These are phyloP conservation scores for Falco peregrinus DNA, from an alignment of 2,797 vertebrate species.

Conservation along the genomic window DNA sequence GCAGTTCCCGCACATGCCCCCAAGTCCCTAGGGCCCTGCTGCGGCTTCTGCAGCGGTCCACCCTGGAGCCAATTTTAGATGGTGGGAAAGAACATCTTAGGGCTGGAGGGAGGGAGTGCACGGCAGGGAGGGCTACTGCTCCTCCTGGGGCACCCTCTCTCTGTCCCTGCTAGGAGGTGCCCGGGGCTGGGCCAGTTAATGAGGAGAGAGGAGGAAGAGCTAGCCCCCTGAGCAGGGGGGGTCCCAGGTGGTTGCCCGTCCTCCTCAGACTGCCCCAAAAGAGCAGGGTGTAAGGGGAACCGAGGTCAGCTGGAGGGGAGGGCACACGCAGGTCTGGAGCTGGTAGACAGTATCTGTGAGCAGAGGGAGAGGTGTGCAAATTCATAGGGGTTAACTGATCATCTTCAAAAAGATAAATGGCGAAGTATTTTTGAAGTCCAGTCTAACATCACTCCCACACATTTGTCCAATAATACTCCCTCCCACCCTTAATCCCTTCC, in stretches of 20 bases:
- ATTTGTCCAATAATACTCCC: background rate
- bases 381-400: background rate
- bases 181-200: background rate
- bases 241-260: background rate
- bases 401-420: background rate
- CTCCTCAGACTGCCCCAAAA: background rate
- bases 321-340: background rate
- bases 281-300: background rate
- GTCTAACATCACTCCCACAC: background rate
- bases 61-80: background rate
- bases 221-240: fast-evolving
- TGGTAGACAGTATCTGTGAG: background rate
- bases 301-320: background rate
- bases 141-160: background rate
- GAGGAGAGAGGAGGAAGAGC: background rate
- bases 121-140: background rate
- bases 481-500: background rate
- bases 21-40: background rate
- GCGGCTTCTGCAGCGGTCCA: background rate
- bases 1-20: background rate
- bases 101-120: fast-evolving
- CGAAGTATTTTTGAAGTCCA: background rate
- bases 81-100: background rate
- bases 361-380: background rate
- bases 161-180: background rate